Conservation (phyloP, 1,140 invertebrate species). For the Drosophila tropicalis region DNA sequence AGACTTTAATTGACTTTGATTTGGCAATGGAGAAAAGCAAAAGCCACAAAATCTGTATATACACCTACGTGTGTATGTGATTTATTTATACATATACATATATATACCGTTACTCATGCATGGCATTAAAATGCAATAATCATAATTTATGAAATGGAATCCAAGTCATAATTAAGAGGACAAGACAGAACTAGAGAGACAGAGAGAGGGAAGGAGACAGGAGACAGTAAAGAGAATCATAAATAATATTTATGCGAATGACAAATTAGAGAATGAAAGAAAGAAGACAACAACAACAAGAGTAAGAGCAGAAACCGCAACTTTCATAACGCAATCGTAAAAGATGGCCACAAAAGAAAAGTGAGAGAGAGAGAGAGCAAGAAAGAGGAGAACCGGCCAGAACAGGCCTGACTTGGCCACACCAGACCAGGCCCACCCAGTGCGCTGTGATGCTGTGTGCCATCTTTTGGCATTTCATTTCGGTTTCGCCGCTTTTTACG, state of each 20-base stretch:
- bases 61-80: not conserved
- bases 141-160: conserved; percentile 39
- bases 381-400: too few relatives aligned
- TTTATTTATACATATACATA: not conserved
- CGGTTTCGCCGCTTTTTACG: conserved; percentile 55
- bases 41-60: conserved; percentile 1
- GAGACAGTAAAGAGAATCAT: conserved; percentile 15
- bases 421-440: not conserved
- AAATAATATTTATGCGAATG: conserved; percentile 42
- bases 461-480: conserved; percentile 63
- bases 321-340: conserved; percentile 63
- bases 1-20: conserved; percentile 69
- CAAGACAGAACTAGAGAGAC: conserved; percentile 29
- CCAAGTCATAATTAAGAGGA: not conserved
- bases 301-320: conserved; percentile 4
- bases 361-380: too few relatives aligned
- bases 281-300: not conserved
- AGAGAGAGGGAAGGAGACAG: not conserved
- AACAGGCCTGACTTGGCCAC: too few relatives aligned
- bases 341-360: conserved; percentile 20
- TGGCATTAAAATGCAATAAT: conserved; percentile 35
- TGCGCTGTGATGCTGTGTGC: not conserved
- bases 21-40: conserved; percentile 34
- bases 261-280: conserved; percentile 47
- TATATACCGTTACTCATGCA: conserved; percentile 1